Base-by-base conservation (phyloP, 2,888 invertebrate genomes). In the Protophormia terraenovae region DNA sequence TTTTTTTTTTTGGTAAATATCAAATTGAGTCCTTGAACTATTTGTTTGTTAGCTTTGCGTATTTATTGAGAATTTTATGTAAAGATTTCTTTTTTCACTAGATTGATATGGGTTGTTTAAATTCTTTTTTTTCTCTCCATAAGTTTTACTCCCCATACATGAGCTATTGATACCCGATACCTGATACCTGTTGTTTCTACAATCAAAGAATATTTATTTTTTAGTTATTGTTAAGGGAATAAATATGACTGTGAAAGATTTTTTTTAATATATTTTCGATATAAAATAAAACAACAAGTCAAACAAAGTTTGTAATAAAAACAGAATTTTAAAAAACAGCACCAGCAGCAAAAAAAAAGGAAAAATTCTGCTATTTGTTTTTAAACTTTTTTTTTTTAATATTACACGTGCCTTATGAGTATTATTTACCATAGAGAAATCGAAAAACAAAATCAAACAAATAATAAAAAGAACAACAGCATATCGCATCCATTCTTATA, bases 191-290 rank as follows among this genome's bases (percentile, higher is more conserved):
- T 78, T 78, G 77, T 69, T 69, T 10, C 10, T 16, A 41, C 58
- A 60, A 69, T 24, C 32, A 69, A 47, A 60, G 29, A 60, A 77
- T 58, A 67, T 77, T 60, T 69, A 78, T 69, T 78, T 78, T 27
- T 3, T 14, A 27, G 69, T 69, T 69, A 60, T 78, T 69, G 69
- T 47, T 47, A 16, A 27, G 60, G 77, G 60, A 78, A 78, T 60
- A 35, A 27, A 67, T 2, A 45, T 29, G 10, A 12, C 6, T 24
- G 35, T 22, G n/a, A 41, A 19, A 3, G 6, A 27, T 8, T 29
- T 53, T 35, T 27, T 69, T 69, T 67, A 4, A 45, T 19, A 5
- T 41, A 12, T 41, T 24, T 75, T 50, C 35, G n/a, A 10, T n/a
- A 14, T 27, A n/a, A 12, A 58, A 41, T 4, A 55, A 19, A 71